Evolutionary conservation across 2,113 vertebrate genomes (phyloP).

Genomic region (Peromyscus maniculatus): DNA sequence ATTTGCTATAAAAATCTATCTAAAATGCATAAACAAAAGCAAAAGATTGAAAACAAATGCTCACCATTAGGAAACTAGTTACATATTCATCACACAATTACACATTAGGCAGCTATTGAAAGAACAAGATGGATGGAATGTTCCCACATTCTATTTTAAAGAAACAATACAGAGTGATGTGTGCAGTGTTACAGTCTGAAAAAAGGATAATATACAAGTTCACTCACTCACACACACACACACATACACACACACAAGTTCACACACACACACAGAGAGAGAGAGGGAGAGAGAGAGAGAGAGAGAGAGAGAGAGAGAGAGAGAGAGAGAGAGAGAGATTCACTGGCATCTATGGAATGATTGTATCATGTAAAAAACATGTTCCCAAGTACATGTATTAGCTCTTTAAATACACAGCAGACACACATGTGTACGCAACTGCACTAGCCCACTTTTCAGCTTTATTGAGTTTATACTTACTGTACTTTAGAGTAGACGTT

Average conservation of each 20-base stretch:
- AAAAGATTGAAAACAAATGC: conserved; percentile 40
- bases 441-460: not conserved
- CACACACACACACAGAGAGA: not conserved
- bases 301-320: not conserved
- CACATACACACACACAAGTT: not conserved
- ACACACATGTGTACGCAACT: not conserved
- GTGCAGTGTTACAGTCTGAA: not conserved
- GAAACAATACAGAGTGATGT: not conserved
- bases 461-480: not conserved
- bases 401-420: not conserved
- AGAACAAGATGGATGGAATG: not conserved
- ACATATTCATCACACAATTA: not conserved
- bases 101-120: not conserved
- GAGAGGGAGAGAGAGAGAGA: not conserved
- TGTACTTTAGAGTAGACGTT: not conserved
- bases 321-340: not conserved
- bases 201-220: not conserved
- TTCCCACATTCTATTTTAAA: not conserved
- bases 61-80: not conserved
- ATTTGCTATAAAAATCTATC: conserved; percentile 5
- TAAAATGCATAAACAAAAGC: conserved; percentile 14
- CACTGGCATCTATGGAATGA: not conserved
- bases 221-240: not conserved
- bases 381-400: not conserved
- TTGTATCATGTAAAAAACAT: not conserved